phyloP scores from a whole-genome alignment of 2,797 vertebrate genomes.

The Aselliscus stoliczkanus region DNA sequence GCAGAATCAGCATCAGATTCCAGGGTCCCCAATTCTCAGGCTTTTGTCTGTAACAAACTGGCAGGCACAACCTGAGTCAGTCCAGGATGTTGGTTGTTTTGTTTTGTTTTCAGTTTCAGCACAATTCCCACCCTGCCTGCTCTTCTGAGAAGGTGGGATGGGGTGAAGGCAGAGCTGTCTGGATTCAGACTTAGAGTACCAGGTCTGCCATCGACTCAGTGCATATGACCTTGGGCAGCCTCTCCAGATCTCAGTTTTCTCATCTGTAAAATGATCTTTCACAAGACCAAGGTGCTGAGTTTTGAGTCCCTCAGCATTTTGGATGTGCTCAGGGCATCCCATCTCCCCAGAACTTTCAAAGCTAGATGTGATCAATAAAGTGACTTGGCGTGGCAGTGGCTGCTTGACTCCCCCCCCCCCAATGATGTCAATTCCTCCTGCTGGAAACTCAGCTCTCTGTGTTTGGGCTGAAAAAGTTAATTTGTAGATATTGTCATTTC shows the following conservation, averaged over 20 bases:
- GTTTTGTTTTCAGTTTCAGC: background rate
- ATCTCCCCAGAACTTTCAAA: accelerated
- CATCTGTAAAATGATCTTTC: background rate
- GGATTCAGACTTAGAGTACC: background rate
- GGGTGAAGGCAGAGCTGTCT: background rate
- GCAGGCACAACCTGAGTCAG: background rate
- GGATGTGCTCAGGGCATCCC: accelerated
- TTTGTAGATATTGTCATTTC: constrained; percentile 71
- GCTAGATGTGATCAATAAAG: accelerated
- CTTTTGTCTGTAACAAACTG: background rate
- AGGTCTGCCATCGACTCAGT: background rate
- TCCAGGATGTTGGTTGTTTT: background rate
- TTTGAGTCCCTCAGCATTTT: background rate
- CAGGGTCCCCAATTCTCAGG: background rate
- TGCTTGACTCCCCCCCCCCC: background rate
- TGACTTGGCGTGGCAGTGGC: background rate
- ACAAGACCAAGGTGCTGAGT: background rate
- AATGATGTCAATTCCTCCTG: background rate
- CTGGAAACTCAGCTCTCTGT: background rate
- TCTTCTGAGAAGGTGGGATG: background rate
- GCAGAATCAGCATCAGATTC: background rate
- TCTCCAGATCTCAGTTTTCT: background rate
- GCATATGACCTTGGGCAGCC: background rate
- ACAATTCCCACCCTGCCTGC: background rate
- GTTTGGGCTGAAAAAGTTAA: constrained; percentile 66